Conservation (phyloP, 1,140 invertebrate species). For the Micrasema longulum region DNA sequence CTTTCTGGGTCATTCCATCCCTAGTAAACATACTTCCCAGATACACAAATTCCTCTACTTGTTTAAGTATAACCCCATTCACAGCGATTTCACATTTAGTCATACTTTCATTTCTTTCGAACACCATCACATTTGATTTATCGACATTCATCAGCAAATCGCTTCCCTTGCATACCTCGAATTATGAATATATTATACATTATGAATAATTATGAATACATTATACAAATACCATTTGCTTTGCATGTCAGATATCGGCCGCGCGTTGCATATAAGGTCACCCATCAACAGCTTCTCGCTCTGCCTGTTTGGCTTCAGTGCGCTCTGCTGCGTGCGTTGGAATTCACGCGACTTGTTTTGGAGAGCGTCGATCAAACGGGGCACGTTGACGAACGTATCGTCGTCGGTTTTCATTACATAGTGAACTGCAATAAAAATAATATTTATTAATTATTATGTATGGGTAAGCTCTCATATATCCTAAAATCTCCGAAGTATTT, state of each 20-base stretch:
- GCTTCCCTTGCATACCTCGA: too few species aligned
- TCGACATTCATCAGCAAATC: too few species aligned
- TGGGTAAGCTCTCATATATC: too few species aligned
- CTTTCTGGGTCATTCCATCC: too few species aligned
- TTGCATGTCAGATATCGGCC: slow-evolving; percentile 75
- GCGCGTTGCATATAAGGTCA: slow-evolving; percentile 79
- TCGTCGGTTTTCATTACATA: slow-evolving; percentile 88
- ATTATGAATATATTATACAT: background rate
- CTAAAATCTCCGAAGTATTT: too few species aligned
- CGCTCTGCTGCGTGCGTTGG: background rate
- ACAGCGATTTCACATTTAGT: too few species aligned
- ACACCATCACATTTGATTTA: too few species aligned
- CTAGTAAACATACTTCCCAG: too few species aligned
- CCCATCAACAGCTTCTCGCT: slow-evolving; percentile 73
- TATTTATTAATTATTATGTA: background rate
- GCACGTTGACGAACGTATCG: slow-evolving; percentile 86
- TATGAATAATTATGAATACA: background rate
- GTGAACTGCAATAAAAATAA: slow-evolving; percentile 63
- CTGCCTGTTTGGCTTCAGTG: background rate
- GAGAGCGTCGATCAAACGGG: slow-evolving; percentile 67
- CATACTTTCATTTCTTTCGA: too few species aligned
- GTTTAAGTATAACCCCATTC: too few species aligned
- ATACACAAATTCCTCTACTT: too few species aligned
- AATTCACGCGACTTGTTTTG: slow-evolving; percentile 58
- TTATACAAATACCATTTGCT: slow-evolving; percentile 79